phyloP scores from a whole-genome alignment of 1,140 invertebrate genomes.

The Manduca sexta region DNA sequence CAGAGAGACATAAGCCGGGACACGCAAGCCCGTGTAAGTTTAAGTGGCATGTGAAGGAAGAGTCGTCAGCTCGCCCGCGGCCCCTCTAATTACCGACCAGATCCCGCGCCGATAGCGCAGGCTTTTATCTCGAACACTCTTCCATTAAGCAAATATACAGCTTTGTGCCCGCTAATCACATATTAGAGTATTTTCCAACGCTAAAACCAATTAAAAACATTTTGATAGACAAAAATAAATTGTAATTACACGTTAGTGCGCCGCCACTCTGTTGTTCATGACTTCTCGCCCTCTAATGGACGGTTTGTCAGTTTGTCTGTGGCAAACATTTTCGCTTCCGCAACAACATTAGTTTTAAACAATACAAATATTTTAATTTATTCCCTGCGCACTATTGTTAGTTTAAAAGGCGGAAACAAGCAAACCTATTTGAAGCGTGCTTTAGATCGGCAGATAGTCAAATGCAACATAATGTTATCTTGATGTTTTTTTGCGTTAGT shows the following conservation, averaged over 20 bases:
- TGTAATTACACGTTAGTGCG: slow-evolving; percentile 41
- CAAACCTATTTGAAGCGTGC: slow-evolving; percentile 12
- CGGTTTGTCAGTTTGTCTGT: slow-evolving; percentile 25
- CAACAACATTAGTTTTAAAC: slow-evolving; percentile 29
- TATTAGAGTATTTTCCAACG: slow-evolving; percentile 60
- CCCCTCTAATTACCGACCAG: slow-evolving; percentile 59
- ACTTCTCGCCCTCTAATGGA: slow-evolving; percentile 35
- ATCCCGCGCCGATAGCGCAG: slow-evolving; percentile 52
- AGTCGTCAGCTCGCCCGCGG: slow-evolving; percentile 21
- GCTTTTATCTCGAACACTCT: slow-evolving; percentile 64
- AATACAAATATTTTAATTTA: slow-evolving; percentile 22
- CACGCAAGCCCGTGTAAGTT: slow-evolving; percentile 47
- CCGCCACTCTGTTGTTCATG: slow-evolving; percentile 34
- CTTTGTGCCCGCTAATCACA: slow-evolving; percentile 59
- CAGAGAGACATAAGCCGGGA: neutral
- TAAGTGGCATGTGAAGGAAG: slow-evolving; percentile 63
- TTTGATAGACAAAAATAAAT: slow-evolving; percentile 68
- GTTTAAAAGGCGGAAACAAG: slow-evolving; percentile 21
- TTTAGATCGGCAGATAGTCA: slow-evolving; percentile 1
- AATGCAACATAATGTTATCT: slow-evolving; percentile 2
- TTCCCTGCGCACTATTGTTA: slow-evolving; percentile 19
- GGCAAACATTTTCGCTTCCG: slow-evolving; percentile 50
- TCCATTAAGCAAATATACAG: slow-evolving; percentile 72
- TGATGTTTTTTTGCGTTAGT: slow-evolving; percentile 2
- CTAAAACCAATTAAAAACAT: slow-evolving; percentile 68